A percentile compares a stretch with the other conserved stretches of the same genome.
phyloP scores from a whole-genome alignment of 2,797 vertebrate species.

The Eulemur rubriventer region DNA sequence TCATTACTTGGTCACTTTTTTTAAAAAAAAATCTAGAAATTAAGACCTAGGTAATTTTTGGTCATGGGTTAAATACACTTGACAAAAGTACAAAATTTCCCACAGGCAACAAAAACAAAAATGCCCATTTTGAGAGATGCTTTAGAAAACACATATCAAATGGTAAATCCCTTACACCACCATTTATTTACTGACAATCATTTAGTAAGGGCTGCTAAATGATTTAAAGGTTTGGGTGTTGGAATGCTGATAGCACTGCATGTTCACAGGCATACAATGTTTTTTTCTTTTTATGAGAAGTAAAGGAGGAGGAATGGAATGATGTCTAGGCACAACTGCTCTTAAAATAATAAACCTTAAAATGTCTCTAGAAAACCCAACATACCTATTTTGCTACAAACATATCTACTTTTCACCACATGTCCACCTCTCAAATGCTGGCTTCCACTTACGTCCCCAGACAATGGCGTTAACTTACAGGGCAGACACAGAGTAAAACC shows the following conservation, averaged over 20 bases:
- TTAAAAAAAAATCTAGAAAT: conserved; percentile 32
- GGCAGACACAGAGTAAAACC: conserved; percentile 24
- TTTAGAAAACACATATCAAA: neutral
- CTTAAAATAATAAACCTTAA: conserved; percentile 69
- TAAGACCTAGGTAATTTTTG: neutral
- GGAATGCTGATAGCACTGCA: neutral
- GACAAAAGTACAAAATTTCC: neutral
- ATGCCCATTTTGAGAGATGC: neutral
- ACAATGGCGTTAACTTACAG: neutral
- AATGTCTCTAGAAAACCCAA: conserved; percentile 78
- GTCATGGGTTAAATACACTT: neutral
- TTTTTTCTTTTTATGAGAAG: conserved; percentile 45
- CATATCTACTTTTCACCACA: conserved; percentile 62
- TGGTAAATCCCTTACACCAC: neutral
- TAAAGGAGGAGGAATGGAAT: neutral
- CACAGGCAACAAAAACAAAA: conserved; percentile 7
- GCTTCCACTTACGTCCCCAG: neutral
- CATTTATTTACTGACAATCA: neutral
- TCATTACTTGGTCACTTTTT: neutral
- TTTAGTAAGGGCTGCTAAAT: conserved; percentile 3
- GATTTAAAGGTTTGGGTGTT: neutral
- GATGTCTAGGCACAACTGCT: conserved; percentile 47
- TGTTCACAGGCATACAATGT: conserved; percentile 4
- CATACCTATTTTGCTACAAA: conserved; percentile 69
- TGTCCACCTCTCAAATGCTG: neutral